phyloP scores from a whole-genome alignment of 1,140 invertebrate species.

The Bombus waltoni region DNA sequence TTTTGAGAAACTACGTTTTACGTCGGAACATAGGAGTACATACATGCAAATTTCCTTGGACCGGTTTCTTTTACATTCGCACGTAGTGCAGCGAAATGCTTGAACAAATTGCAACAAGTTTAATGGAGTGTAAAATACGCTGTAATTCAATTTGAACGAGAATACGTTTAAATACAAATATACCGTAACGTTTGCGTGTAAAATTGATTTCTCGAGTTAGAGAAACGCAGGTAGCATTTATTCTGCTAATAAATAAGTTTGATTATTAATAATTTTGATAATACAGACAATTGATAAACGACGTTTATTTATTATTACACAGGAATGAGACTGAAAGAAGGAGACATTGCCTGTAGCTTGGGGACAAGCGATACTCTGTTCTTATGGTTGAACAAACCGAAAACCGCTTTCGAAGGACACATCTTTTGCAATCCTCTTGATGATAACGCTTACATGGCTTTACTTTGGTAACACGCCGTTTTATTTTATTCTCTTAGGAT shows the following conservation, averaged over 20 bases:
- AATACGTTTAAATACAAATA: neutral
- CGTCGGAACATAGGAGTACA: too few relatives aligned
- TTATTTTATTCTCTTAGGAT: neutral
- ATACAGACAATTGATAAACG: neutral
- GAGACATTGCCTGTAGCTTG: constrained; percentile 94
- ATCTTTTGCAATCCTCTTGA: constrained; percentile 93
- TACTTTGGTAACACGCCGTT: constrained; percentile 88
- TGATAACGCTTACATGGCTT: constrained; percentile 90
- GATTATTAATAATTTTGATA: neutral
- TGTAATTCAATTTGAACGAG: constrained; percentile 7
- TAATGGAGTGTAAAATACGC: constrained; percentile 4
- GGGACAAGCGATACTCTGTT: constrained; percentile 97
- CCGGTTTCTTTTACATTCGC: neutral
- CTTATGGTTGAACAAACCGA: constrained; percentile 88
- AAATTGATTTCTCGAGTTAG: neutral
- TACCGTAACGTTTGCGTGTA: neutral
- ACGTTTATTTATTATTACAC: constrained; percentile 40
- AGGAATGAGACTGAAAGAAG: constrained; percentile 91
- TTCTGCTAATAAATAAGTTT: neutral
- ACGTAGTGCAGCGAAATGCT: neutral
- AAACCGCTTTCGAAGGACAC: constrained; percentile 89
- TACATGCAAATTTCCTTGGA: neutral
- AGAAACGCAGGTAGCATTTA: neutral
- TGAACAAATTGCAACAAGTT: constrained; percentile 11
- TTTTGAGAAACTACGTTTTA: neutral